Evolutionary conservation across 2,113 vertebrate species (phyloP), one percentile per base, ranked within the genome.

Genomic region (Mastomys natalensis): DNA sequence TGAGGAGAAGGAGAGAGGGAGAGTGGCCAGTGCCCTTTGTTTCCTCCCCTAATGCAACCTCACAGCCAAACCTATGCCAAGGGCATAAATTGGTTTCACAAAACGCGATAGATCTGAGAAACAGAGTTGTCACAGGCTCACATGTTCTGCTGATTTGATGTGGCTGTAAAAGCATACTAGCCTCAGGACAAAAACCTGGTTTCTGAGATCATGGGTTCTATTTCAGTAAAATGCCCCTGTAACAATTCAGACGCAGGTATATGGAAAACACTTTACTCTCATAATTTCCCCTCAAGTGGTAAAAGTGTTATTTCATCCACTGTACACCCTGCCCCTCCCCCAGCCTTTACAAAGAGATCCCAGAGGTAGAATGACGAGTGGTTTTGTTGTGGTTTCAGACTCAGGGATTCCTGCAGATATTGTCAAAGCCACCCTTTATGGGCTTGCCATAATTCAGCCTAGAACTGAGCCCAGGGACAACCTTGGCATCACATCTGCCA

Each of bases 211-310:
- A 93, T 51, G 11, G 45, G 93, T 60, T 78, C 81, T 92, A 85
- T 89, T 89, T 94, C 91, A 97, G 94, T 96, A 94, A 97, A 98
- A 97, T 89, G 91, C 74, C 76, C 96, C 94, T 72, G 24, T 91
- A 97, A 96, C 96, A 76, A 77, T 95, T 97, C 85, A 97, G 92
- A 92, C 62, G 22, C 95, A 97, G 95, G 96, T 97, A 96, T 85
- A 92, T 95, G 94, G 93, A 96, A 97, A 97, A 97, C 94, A 97
- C 86, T 97, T 95, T 40, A 81, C 93, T 95, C 85, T 74, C 68
- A 74, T 66, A 72, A 95, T 87, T 95, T 97, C 95, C 94, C 86
- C 82, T 73, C 77, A 81, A 31, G 73, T 91, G 93, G 90, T 96
- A 95, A 97, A 96, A 89, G 29, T 87, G 96, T 98, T 98, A 97